Base-by-base conservation (phyloP, 2,888 invertebrate species). In the Sinopyrophorus schimmeli region DNA sequence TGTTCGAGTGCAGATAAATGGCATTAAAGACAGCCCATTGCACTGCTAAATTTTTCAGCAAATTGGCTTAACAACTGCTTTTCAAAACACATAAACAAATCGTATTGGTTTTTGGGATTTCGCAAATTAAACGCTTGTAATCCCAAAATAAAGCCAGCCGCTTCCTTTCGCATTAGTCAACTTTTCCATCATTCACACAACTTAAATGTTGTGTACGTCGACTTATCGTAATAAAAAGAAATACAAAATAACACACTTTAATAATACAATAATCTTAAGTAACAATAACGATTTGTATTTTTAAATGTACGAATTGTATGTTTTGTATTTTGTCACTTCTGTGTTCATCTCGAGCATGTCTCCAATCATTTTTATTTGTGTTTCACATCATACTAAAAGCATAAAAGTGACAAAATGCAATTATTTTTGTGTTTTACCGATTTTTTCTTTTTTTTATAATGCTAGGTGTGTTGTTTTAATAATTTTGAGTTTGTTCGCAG, bases 1-100 rank as follows among this genome's bases (percentile, higher is more conserved):
- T 39, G 49, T 43, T 53, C 49, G 53, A 59, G 68, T 67, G 69
- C 69, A 70, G 66, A 60, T 51, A 69, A n/a, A 68, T 61, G 66
- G 68, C 67, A 61, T 65, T 60, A 62, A 57, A 59, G 65, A 67
- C 66, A 54, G 63, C 62, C 64, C 54, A 64, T 40, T 64, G 62
- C 65, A 65, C 59, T 55, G 59, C 55, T 53, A 64, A 58, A 58
- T 61, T 62, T n/a, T n/a, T n/a, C n/a, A 55, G 46, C 51, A 59
- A 59, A 57, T 57, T 61, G 61, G 64, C 62, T 64, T 59, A 42
- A 53, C 9, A 18, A 23, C 26, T 31, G 32, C 41, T 43, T 47
- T 38, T 26, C 9, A 18, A 31, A 37, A 32, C 1, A n/a, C 9
- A 3, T n/a, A 21, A 21, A 21, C 21, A 21, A 23, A 11, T n/a